Base-by-base conservation (phyloP, 1,140 invertebrate genomes). In the Limonius californicus region DNA sequence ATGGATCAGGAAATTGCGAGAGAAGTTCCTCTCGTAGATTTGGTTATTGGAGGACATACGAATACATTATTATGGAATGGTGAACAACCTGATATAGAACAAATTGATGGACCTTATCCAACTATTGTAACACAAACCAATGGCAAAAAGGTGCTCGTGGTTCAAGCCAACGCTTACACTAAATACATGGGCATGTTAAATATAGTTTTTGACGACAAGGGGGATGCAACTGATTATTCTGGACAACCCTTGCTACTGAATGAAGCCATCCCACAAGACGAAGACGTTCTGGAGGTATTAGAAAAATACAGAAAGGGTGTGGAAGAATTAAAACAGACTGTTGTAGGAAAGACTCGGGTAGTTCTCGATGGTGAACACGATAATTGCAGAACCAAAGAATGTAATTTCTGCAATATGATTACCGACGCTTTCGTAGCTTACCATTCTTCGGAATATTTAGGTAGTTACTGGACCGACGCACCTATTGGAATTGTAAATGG, bases 31-130 rank as follows among this genome's bases (percentile, higher is more conserved):
- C n/a, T n/a, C n/a, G n/a, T n/a, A n/a, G n/a, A n/a, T n/a, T n/a
- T n/a, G n/a, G n/a, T n/a, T n/a, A n/a, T n/a, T n/a, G n/a, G n/a
- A n/a, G n/a, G n/a, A n/a, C n/a, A n/a, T n/a, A n/a, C n/a, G n/a
- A 16, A 55, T 21, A 55, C 54, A 7, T 55, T 55, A 0, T 14
- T 55, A 30, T 55, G 23, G 19, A 55, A 11, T n/a, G 54, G 54
- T 16, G n/a, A n/a, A 8, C 19, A 21, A 21, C 23, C 54, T 12
- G 54, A 21, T n/a, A 8, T n/a, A 2, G 54, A 55, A 20, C 1
- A 20, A 3, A 20, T 27, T 1, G 18, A 9, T 3, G 54, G 32
- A n/a, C 23, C 20, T 0, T 55, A 55, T 30, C 54, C 54, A 16
- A 55, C 12, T 8, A 14, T 55, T 11, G 54, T 55, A 14, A 2